A percentile compares a stretch with the other conserved stretches of the same genome.
Evolutionary conservation across 2,113 vertebrate genomes (phyloP).

Genomic region (Egretta garzetta): DNA sequence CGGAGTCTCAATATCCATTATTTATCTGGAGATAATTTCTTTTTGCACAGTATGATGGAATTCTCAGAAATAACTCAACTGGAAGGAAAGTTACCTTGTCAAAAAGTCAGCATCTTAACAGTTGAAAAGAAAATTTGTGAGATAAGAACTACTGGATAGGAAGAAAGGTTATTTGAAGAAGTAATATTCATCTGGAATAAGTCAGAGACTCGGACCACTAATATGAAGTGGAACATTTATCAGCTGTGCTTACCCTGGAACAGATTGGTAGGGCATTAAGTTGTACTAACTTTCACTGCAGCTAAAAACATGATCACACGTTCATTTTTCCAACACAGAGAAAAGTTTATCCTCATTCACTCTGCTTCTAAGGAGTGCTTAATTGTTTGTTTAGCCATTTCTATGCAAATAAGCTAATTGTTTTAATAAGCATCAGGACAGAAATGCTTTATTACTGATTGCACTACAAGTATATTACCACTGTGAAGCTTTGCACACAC

Average conservation of each 20-base stretch:
- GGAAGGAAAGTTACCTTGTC: conserved; percentile 16
- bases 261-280: not conserved
- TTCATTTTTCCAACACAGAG: not conserved
- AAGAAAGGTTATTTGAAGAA: not conserved
- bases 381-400: not conserved
- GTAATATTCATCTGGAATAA: not conserved
- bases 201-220: not conserved
- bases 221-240: not conserved
- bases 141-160: not conserved
- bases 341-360: not conserved
- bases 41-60: not conserved
- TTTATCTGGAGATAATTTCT: conserved; percentile 3
- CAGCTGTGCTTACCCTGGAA: not conserved
- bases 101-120: not conserved
- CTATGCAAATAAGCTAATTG: not conserved
- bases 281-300: not conserved
- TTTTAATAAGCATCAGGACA: not conserved
- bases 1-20: not conserved
- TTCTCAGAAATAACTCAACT: conserved; percentile 36
- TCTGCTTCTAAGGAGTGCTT: not conserved
- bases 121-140: not conserved
- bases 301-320: not conserved
- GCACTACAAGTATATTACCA: not conserved
- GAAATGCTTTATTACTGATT: not conserved
- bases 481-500: not conserved